Evolutionary conservation across 2,797 vertebrate species (phyloP).

Genomic region (Luscinia luscinia): DNA sequence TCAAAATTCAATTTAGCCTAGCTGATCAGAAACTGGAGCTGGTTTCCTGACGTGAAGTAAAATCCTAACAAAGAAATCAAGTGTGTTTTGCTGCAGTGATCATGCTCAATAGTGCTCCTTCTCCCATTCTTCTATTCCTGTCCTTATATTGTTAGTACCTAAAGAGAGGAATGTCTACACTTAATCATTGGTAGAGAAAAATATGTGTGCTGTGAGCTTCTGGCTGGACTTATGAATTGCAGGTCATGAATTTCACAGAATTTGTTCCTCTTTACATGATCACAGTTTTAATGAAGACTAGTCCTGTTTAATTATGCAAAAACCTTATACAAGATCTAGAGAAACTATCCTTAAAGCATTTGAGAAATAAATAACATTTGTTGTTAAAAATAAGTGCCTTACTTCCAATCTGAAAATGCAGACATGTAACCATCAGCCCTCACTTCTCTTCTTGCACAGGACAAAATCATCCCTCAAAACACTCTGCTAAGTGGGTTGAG

Average conservation of each 20-base stretch:
- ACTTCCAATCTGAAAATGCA: not conserved
- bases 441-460: not conserved
- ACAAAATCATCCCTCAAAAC: not conserved
- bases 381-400: not conserved
- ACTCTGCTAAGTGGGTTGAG: not conserved
- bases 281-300: not conserved
- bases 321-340: not conserved
- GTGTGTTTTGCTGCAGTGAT: not conserved
- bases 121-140: not conserved
- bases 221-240: not conserved
- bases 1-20: not conserved
- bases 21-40: not conserved
- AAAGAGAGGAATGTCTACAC: not conserved
- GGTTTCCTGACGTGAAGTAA: not conserved
- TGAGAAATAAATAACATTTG: not conserved
- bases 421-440: not conserved
- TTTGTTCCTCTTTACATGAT: not conserved
- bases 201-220: not conserved
- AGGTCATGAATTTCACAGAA: not conserved
- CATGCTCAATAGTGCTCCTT: fast-evolving
- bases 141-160: not conserved
- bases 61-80: not conserved
- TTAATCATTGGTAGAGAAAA: not conserved
- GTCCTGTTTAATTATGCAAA: not conserved
- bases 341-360: not conserved